These are phyloP conservation scores for Mesembrinibis cayennensis DNA, from an alignment of 2,113 vertebrate species.

Conservation along the genomic window DNA sequence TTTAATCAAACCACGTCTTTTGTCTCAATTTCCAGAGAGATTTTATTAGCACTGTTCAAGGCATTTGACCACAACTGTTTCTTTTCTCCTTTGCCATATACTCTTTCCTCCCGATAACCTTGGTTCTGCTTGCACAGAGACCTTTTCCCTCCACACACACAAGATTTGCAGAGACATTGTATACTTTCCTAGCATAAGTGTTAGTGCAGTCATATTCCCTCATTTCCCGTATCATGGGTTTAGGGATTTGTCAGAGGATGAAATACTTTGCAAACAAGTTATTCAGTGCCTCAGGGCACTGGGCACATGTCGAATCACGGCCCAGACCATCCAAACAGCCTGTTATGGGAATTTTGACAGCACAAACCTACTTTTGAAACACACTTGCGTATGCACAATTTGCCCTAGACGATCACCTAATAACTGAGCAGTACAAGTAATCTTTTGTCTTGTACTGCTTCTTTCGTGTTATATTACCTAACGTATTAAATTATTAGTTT, in stretches of 20 bases:
- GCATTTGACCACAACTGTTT: not conserved
- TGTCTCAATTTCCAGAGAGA: not conserved
- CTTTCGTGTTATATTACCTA: not conserved
- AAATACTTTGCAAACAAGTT: not conserved
- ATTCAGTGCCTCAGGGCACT: not conserved
- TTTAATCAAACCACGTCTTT: not conserved
- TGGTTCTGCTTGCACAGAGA: not conserved
- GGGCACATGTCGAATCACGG: not conserved
- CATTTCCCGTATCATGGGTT: not conserved
- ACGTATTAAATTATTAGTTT: conserved; percentile 22
- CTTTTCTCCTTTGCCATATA: not conserved
- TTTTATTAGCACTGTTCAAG: not conserved
- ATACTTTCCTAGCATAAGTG: not conserved
- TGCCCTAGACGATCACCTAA: not conserved
- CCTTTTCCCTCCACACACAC: not conserved
- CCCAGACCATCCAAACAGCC: not conserved
- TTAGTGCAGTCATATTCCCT: not conserved
- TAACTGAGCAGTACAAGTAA: not conserved
- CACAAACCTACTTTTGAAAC: not conserved
- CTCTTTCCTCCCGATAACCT: not conserved
- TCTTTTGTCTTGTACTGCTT: not conserved
- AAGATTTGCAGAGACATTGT: not conserved
- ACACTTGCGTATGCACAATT: not conserved
- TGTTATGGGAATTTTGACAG: not conserved
- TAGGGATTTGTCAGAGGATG: not conserved